phyloP scores from a whole-genome alignment of 2,113 vertebrate genomes.

The Azemiops feae region DNA sequence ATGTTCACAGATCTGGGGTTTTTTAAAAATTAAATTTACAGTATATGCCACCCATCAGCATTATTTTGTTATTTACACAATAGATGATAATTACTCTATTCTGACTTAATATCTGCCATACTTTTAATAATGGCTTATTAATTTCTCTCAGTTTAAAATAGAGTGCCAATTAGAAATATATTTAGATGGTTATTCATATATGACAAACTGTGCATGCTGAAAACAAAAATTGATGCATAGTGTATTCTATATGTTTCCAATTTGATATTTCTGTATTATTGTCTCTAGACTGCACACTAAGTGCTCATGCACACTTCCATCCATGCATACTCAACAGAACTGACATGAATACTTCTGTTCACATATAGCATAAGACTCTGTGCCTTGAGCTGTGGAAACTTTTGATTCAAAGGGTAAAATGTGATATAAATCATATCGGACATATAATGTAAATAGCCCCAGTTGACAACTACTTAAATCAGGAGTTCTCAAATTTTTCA shows the following conservation, averaged over 20 bases:
- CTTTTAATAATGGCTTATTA: conserved; percentile 59
- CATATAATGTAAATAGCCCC: neutral
- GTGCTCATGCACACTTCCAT: neutral
- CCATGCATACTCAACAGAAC: neutral
- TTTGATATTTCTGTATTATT: conserved; percentile 29
- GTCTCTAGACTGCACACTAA: conserved; percentile 25
- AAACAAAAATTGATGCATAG: conserved; percentile 31
- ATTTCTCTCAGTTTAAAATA: conserved; percentile 58
- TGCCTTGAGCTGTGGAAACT: neutral
- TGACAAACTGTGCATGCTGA: conserved; percentile 19
- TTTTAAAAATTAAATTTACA: neutral
- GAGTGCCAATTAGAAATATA: conserved; percentile 60
- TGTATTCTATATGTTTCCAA: conserved; percentile 29
- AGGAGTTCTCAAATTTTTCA: neutral
- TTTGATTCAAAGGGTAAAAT: neutral
- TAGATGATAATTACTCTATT: conserved; percentile 45
- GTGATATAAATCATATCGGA: neutral
- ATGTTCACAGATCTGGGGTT: neutral
- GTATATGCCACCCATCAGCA: neutral
- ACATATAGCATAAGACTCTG: neutral
- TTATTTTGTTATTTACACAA: conserved; percentile 35
- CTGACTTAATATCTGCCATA: conserved; percentile 51
- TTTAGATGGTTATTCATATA: conserved; percentile 54
- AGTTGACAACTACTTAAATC: neutral
- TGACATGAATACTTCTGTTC: neutral